Evolutionary conservation across 1,140 invertebrate species (phyloP), one percentile per base, ranked within the genome.

Genomic region (Drosophila malerkotliana): DNA sequence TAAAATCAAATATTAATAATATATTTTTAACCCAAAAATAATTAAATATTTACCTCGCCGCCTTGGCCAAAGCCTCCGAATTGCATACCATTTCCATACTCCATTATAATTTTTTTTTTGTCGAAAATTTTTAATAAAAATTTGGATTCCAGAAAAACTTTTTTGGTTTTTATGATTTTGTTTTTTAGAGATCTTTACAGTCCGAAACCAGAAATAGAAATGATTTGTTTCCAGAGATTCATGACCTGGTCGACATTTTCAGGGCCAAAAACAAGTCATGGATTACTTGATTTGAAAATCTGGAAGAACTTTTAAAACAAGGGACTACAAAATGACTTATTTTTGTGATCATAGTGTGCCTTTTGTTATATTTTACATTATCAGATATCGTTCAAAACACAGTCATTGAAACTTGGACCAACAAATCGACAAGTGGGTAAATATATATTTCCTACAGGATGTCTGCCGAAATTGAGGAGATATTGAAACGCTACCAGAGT

Each of bases 391-490:
- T n/a, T 30, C 1, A 18, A 7, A 32, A 12, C 8, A 30, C 6
- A 39, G 1, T 15, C 32, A 41, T 9, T 2, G 14, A 8, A n/a
- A 14, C 28, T 57, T 45, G 24, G 12, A 41, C 12, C 9, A 15
- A 18, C 3, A 48, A 60, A 47, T 48, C 61, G 26, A 21, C n/a
- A n/a, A 18, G 30, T 9, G 10, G 4, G 5, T 39, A 12, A 14
- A 1, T n/a, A 39, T 69, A 37, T 37, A 37, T 57, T 18, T 32
- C 28, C 32, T 1, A 26, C 3, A 78, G 59, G 54, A 93, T 93
- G 93, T 92, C 94, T 26, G 93, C 93, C 75, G 96, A 97, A 93
- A 94, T 96, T 37, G 96, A 97, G 90, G 96, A 97, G 90, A 95
- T 94, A 0, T 91, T 97, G 6, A 96, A 96, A 59, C 94, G 95